phyloP scores from a whole-genome alignment of 2,888 invertebrate species.

The Silvanus unidentatus region DNA sequence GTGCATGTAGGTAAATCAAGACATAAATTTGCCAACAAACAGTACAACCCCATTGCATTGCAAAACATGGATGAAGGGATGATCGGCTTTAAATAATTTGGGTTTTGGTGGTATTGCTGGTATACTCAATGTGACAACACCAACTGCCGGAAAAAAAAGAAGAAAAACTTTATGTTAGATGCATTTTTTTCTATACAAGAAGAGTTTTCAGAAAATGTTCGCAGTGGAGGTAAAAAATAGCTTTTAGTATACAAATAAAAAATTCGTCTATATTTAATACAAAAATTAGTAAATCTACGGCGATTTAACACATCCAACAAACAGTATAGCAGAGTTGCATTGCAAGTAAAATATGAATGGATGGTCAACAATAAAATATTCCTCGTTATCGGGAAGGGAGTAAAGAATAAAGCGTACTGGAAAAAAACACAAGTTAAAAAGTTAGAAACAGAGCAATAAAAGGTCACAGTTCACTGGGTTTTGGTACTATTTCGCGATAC shows the following conservation, averaged over 20 bases:
- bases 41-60: not conserved
- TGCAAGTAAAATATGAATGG: not conserved
- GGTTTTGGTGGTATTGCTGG: not conserved
- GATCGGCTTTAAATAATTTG: not conserved
- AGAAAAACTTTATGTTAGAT: not conserved
- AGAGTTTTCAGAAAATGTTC: no score
- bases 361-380: not conserved
- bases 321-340: not conserved
- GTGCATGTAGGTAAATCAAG: no score
- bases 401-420: no score
- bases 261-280: no score
- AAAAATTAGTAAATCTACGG: no score
- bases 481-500: no score
- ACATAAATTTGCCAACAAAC: not conserved
- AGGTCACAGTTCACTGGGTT: no score
- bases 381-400: no score
- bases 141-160: not conserved
- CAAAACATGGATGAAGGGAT: not conserved
- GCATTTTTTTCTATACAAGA: not conserved
- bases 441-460: no score
- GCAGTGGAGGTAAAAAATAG: no score
- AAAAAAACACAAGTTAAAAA: no score
- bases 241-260: no score
- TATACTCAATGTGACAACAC: not conserved
- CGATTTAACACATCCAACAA: not conserved